Evolutionary conservation across 2,888 invertebrate species (phyloP), one percentile per base, ranked within the genome.

Genomic region (Bombylius discolor): DNA sequence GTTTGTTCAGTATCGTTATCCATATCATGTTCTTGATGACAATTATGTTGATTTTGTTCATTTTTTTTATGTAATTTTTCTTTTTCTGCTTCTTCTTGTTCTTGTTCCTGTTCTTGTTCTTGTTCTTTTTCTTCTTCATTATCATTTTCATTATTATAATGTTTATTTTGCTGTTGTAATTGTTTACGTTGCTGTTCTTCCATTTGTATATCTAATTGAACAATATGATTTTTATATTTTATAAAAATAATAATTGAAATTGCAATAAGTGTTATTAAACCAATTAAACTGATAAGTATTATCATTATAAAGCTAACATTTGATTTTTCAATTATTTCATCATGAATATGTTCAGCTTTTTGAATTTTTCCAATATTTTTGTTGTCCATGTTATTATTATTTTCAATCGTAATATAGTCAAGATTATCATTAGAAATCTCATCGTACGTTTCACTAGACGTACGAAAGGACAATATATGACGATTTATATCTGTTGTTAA

Each of bases 151-250:
- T 42, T 4, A 11, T 42, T 2, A 42, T 42, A 11, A 8, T 42
- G 39, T 11, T 42, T 4, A 42, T 42, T 42, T 11, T 42, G 39
- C 12, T 42, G 11, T 11, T 42, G 8, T 11, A 4, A 4, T 11
- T 42, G 39, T 60, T 72, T 71, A 42, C 69, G 62, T 0, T 64
- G 67, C 49, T 69, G 68, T 51, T 72, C 72, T 56, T 71, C 71
- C 68, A 72, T 68, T 61, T 72, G 71, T 47, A 72, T 72, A 53
- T 71, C 70, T 33, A 72, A 59, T 5, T 70, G 70, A 32, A 70
- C 70, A 39, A 31, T 13, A 4, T 39, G 47, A 33, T 49, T 48
- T 31, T 34, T 23, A 13, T 45, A 23, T 39, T 54, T 54, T 31
- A 39, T 44, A 34, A 47, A 42, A n/a, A 13, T 12, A 12, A 33